These are phyloP conservation scores for Adelphocoris suturalis DNA, from an alignment of 2,888 invertebrate species.

Conservation along the genomic window DNA sequence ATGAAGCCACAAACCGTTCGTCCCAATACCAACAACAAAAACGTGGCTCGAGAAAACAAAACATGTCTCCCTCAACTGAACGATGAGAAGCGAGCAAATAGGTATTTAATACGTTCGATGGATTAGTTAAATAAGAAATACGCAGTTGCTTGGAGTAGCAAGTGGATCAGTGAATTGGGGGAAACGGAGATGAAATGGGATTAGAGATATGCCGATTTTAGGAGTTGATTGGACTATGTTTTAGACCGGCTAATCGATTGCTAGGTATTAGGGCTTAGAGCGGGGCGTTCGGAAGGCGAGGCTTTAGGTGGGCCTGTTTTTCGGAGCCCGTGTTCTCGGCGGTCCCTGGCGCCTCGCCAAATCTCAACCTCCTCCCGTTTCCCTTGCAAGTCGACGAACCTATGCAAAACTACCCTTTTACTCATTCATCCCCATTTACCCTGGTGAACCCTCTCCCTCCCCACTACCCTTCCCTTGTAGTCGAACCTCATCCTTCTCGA, in stretches of 20 bases:
- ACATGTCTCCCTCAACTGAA: too few species aligned
- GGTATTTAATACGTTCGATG: background rate
- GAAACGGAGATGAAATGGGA: background rate
- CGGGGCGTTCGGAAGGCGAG: background rate
- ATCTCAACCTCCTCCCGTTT: constrained; percentile 50
- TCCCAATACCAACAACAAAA: too few species aligned
- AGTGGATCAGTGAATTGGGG: background rate
- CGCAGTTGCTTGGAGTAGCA: too few species aligned
- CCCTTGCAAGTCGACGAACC: constrained; percentile 56
- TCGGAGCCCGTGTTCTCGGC: constrained; percentile 63
- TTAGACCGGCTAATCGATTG: constrained; percentile 55
- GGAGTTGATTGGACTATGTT: constrained; percentile 55
- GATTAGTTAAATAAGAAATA: background rate
- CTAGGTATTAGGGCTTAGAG: constrained; percentile 46
- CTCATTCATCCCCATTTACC: constrained; percentile 50
- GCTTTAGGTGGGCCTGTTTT: constrained; percentile 60
- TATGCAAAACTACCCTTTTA: constrained; percentile 61
- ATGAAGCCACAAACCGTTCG: too few species aligned
- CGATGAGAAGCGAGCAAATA: too few species aligned
- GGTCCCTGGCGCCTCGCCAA: constrained; percentile 57
- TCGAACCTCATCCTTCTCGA: constrained; percentile 23
- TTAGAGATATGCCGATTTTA: constrained; percentile 34
- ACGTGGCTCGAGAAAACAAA: too few species aligned
- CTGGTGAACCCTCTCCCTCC: background rate
- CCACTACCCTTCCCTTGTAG: background rate